A percentile compares a stretch with the other conserved stretches of the same genome.
phyloP scores from a whole-genome alignment of 37 sponge, comb jelly and placozoan genomes.

The Aplysina aerophoba region DNA sequence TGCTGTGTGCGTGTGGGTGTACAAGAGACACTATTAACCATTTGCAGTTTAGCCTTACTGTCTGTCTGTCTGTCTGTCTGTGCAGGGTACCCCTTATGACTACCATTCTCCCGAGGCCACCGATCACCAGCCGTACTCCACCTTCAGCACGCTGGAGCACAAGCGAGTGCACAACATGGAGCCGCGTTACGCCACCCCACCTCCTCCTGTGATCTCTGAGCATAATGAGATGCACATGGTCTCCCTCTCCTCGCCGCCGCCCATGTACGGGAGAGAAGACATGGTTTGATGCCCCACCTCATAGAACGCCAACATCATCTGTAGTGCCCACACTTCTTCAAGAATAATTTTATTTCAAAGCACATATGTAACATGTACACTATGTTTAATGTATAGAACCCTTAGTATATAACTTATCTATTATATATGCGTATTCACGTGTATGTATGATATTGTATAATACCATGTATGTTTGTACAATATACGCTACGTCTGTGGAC shows the following conservation, averaged over 20 bases:
- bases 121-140: conserved; percentile 15
- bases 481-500: too few relatives aligned
- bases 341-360: background rate
- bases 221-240: conserved; percentile 3
- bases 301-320: too few relatives aligned
- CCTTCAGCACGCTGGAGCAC: conserved; percentile 16
- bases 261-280: background rate
- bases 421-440: too few relatives aligned
- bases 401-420: too few relatives aligned
- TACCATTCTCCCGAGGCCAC: background rate
- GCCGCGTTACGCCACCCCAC: background rate
- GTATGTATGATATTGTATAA: too few relatives aligned
- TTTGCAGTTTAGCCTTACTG: background rate
- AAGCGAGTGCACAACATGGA: background rate
- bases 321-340: too few relatives aligned
- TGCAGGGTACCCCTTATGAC: conserved; percentile 29
- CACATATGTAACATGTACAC: background rate
- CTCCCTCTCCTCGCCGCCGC: background rate
- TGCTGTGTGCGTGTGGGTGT: too few relatives aligned
- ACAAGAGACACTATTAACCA: background rate
- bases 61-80: background rate
- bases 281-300: background rate
- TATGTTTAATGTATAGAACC: too few relatives aligned
- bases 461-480: too few relatives aligned
- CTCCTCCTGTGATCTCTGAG: background rate